Conservation (phyloP, 2,113 vertebrate species). For the Rhinolophus ferrumequinum region DNA sequence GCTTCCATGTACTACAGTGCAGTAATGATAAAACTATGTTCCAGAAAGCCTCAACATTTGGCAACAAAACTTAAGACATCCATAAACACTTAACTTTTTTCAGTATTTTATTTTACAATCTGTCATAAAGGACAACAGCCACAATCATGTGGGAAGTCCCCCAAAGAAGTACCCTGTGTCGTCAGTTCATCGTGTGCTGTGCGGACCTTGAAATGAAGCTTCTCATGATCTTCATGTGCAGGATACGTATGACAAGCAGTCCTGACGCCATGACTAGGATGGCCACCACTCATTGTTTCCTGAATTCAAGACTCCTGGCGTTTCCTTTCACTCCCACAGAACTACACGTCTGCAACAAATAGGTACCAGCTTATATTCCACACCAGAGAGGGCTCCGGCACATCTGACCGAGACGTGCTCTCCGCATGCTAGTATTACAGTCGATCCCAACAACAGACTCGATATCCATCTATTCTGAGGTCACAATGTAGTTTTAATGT, state of each 20-base stretch:
- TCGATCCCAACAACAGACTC: neutral
- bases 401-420: neutral
- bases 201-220: neutral
- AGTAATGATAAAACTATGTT: neutral
- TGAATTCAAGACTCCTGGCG: neutral
- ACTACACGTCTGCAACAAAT: neutral
- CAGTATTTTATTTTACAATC: neutral
- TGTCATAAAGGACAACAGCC: neutral
- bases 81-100: neutral
- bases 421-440: neutral
- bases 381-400: neutral
- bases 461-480: constrained; percentile 15
- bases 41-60: neutral
- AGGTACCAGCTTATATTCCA: neutral
- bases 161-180: neutral
- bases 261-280: neutral
- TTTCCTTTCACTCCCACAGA: neutral
- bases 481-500: neutral
- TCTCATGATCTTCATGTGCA: neutral
- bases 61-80: neutral
- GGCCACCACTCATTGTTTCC: neutral
- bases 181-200: neutral
- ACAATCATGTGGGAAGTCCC: neutral
- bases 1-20: neutral
- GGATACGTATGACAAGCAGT: neutral